These are phyloP conservation scores for Pediacus dermestoides DNA, from an alignment of 2,888 invertebrate genomes.

Conservation along the genomic window DNA sequence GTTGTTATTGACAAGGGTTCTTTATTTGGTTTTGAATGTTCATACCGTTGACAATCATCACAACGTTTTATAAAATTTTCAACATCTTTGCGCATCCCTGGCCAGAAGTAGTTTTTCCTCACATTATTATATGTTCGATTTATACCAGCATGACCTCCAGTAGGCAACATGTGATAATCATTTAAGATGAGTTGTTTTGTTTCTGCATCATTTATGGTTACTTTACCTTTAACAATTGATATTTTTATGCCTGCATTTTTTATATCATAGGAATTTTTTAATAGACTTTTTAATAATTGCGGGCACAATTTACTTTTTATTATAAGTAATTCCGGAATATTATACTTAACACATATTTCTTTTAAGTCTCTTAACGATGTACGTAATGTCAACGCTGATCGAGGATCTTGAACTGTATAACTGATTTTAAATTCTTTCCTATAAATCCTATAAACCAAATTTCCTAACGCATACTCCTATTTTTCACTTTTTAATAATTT, in stretches of 20 bases:
- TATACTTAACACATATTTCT: slow-evolving; percentile 9
- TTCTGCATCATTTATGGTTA: slow-evolving; percentile 13
- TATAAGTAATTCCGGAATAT: slow-evolving; percentile 14
- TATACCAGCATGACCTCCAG: slow-evolving; percentile 27
- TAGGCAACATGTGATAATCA: slow-evolving; percentile 26
- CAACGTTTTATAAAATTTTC: slow-evolving; percentile 21
- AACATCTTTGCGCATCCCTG: slow-evolving; percentile 17
- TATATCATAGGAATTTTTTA: not conserved
- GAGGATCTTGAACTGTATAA: slow-evolving; percentile 6
- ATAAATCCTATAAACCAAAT: slow-evolving; percentile 3
- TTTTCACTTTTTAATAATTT: too few relatives aligned
- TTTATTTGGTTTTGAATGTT: slow-evolving; percentile 11
- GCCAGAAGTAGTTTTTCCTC: slow-evolving; percentile 23
- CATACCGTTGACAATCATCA: slow-evolving; percentile 20
- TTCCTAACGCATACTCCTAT: too few relatives aligned
- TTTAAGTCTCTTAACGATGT: slow-evolving; percentile 11
- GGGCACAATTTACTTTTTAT: slow-evolving; percentile 12
- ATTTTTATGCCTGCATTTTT: too few relatives aligned
- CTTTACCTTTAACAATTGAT: slow-evolving; percentile 12
- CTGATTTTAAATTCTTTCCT: not conserved
- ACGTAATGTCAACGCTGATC: slow-evolving; percentile 11
- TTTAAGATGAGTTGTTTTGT: slow-evolving; percentile 22
- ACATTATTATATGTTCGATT: slow-evolving; percentile 24
- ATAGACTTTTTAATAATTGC: slow-evolving; percentile 5
- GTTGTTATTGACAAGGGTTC: slow-evolving; percentile 19